Evolutionary conservation across 2,797 vertebrate species (phyloP), one percentile per base, ranked within the genome.

Genomic region (Muraenolepis orangiensis): DNA sequence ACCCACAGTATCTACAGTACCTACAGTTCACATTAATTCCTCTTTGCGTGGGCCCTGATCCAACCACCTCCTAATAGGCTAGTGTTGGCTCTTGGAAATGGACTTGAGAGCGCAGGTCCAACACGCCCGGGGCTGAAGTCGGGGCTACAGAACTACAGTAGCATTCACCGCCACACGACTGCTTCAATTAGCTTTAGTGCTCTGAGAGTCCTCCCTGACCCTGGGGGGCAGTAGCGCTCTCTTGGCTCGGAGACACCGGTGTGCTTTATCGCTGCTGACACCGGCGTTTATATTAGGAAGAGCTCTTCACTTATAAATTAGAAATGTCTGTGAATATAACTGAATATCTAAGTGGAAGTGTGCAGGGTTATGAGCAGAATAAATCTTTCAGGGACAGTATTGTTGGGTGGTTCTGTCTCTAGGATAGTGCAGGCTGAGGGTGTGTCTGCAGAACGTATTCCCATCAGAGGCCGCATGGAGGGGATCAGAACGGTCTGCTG

Each of bases 231-330:
- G 80, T 73, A 69, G 46, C 79, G 73, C 31, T 77, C 70, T n/a
- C 69, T 72, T 72, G 74, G 76, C 83, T 57, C 71, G 70, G 67
- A 87, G 80, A 46, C 3, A 36, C 32, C 40, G n/a, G 80, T 85
- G 85, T 51, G 46, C 20, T 87, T 86, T 87, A 89, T 88, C 70
- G 40, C 40, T 81, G 79, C 85, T 86, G 86, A 82, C 79, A 80
- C 46, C 74, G 81, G 82, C 36, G 42, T 75, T 84, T 76, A 34
- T 8, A 4, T 3, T 34, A 34, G 8, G 32, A n/a, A 20, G 18
- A 20, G 46, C 46, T 20, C 46, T 16, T 42, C 40, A 42, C 46
- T 4, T 51, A 20, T 51, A 6, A 20, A 51, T 51, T 16, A 7
- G 18, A 51, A 51, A 51, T 51, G 20, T 51, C 46, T 51, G 20